Conservation (phyloP, 2,888 invertebrate genomes). For the Chydorus sphaericus region DNA sequence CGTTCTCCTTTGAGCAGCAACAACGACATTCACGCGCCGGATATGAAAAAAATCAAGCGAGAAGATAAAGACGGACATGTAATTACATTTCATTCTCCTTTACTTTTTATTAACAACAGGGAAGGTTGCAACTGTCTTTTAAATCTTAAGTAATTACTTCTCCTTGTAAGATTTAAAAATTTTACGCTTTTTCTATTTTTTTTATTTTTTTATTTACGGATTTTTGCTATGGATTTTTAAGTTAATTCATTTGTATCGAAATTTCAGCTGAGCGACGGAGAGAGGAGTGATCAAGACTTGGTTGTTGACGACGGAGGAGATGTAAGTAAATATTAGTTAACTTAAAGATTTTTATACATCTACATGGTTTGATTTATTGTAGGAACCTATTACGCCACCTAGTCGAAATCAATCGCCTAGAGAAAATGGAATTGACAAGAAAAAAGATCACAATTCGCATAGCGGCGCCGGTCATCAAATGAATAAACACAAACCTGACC, state of each 20-base stretch:
- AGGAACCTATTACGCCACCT: conserved; percentile 68
- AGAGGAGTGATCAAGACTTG: conserved; percentile 37
- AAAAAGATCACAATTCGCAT: conserved; percentile 8
- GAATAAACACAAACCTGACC: conserved; percentile 6
- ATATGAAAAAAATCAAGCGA: conserved; percentile 56
- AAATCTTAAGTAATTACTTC: too few species aligned
- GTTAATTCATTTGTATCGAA: too few species aligned
- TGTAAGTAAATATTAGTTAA: conserved; percentile 21
- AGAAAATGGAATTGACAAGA: conserved; percentile 65
- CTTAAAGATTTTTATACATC: neutral
- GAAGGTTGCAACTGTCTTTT: too few species aligned
- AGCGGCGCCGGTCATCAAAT: neutral
- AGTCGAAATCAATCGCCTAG: conserved; percentile 76
- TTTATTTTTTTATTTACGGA: neutral
- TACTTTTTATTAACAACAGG: conserved; percentile 2
- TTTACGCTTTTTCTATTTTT: neutral
- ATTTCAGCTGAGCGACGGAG: conserved; percentile 31
- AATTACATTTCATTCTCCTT: conserved; percentile 13
- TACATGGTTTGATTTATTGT: neutral
- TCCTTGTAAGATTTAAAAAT: too few species aligned
- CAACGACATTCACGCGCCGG: conserved; percentile 45
- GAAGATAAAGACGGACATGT: conserved; percentile 67
- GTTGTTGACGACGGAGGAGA: conserved; percentile 37
- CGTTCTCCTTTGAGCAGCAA: conserved; percentile 54
- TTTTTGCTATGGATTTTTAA: too few species aligned